Percentiles rank a stretch among this genome's conserved stretches.
phyloP scores from a whole-genome alignment of 2,888 invertebrate species.

The Odontocolon sp. region DNA sequence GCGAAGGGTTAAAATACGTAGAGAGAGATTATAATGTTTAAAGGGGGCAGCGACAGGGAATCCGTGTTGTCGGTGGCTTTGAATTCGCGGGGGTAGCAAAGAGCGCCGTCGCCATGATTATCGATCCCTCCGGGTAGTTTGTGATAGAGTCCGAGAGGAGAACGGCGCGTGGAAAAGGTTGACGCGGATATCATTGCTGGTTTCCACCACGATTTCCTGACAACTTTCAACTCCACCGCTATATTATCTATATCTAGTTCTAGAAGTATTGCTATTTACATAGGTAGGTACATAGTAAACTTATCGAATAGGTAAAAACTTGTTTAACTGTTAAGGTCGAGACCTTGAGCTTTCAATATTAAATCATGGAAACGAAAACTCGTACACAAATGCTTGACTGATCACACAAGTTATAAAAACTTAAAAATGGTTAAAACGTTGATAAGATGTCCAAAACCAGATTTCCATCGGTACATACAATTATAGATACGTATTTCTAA shows the following conservation, averaged over 20 bases:
- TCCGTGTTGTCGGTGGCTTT: background rate
- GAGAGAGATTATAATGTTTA: constrained; percentile 24
- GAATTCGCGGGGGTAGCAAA: constrained; percentile 26
- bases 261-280: no score
- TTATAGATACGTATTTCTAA: no score
- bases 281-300: no score
- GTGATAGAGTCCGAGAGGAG: constrained; percentile 23
- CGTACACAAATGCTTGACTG: background rate
- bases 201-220: background rate
- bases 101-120: constrained; percentile 72
- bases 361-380: background rate
- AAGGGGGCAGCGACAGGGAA: constrained; percentile 10
- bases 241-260: no score
- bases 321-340: background rate
- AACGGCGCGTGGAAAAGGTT: constrained; percentile 28
- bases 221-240: background rate
- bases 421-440: no score
- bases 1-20: background rate
- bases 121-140: constrained; percentile 64
- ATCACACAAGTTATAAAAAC: constrained; percentile 10
- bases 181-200: background rate
- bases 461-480: no score
- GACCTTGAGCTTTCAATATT: background rate
- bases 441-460: no score
- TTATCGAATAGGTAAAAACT: background rate